A percentile compares a stretch with the other conserved stretches of the same genome.
Conservation (phyloP, 2,888 invertebrate species). For the Coleophora flavipennella region DNA sequence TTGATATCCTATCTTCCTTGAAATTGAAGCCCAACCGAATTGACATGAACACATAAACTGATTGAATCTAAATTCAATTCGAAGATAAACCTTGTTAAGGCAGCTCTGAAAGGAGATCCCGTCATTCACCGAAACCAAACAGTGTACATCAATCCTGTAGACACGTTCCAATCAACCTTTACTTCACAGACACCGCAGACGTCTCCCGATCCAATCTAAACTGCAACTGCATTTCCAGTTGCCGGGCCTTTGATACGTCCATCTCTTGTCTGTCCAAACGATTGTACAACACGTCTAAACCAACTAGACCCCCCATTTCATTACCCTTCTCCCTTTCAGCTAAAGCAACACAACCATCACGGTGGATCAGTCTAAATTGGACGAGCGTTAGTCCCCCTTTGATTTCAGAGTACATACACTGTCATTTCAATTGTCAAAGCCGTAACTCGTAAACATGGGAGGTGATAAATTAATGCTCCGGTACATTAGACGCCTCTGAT, state of each 20-base stretch:
- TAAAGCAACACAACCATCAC: slow-evolving; percentile 23
- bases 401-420: slow-evolving; percentile 53
- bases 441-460: slow-evolving; percentile 60
- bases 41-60: too few relatives aligned
- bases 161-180: slow-evolving; percentile 66
- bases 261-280: slow-evolving; percentile 68
- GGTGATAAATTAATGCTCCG: slow-evolving; percentile 68
- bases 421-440: slow-evolving; percentile 66
- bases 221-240: slow-evolving; percentile 67
- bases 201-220: slow-evolving; percentile 65
- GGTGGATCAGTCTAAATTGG: slow-evolving; percentile 33
- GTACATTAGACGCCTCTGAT: slow-evolving; percentile 65
- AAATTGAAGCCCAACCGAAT: too few relatives aligned
- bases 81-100: background rate
- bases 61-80: background rate
- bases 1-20: too few relatives aligned
- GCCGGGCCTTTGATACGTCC: slow-evolving; percentile 68
- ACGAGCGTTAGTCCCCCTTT: slow-evolving; percentile 32
- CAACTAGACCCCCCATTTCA: slow-evolving; percentile 31
- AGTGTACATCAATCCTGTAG: slow-evolving; percentile 42
- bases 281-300: slow-evolving; percentile 48
- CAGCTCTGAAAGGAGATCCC: slow-evolving; percentile 19
- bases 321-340: slow-evolving; percentile 16
- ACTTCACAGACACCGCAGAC: slow-evolving; percentile 60
- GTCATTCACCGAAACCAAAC: slow-evolving; percentile 42